Conservation (phyloP, 2,797 vertebrate species). For the Protonibea diacanthus region DNA sequence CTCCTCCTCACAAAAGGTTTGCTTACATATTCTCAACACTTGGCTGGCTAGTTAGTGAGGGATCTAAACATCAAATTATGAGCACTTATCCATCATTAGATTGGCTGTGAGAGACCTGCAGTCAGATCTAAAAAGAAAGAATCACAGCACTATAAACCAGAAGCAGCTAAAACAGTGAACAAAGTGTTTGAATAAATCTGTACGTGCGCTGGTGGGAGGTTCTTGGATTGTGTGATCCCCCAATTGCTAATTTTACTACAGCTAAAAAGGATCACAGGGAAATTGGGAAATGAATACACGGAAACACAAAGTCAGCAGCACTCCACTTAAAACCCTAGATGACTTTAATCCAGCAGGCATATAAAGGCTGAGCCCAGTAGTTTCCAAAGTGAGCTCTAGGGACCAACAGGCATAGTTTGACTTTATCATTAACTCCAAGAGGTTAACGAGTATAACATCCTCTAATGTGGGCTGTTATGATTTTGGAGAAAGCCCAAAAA, state of each 20-base stretch:
- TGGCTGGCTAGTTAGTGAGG: constrained; percentile 4
- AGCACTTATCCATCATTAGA: constrained; percentile 50
- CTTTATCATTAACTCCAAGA: not conserved
- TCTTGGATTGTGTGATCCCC: constrained; percentile 5
- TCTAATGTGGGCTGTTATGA: not conserved
- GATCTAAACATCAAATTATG: constrained; percentile 41
- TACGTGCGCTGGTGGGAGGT: constrained; percentile 10
- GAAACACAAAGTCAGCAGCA: constrained; percentile 16
- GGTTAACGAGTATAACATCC: not conserved
- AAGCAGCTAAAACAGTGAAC: constrained; percentile 5
- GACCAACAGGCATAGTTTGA: not conserved
- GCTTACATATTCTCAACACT: constrained; percentile 20
- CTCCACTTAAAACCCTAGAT: constrained; percentile 6
- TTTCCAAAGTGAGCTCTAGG: constrained; percentile 21
- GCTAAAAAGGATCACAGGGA: constrained; percentile 20
- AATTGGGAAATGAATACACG: constrained; percentile 13
- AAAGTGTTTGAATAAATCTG: constrained; percentile 18
- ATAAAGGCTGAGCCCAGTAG: constrained; percentile 1
- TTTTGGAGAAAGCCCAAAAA: not conserved
- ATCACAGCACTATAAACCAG: constrained; percentile 21
- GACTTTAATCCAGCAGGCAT: constrained; percentile 21
- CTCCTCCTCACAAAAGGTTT: constrained; percentile 11
- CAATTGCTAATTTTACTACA: not conserved
- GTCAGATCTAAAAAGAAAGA: constrained; percentile 7
- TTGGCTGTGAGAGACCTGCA: constrained; percentile 13